phyloP scores from a whole-genome alignment of 2,888 invertebrate species.

The Tolmerus cingulatus region DNA sequence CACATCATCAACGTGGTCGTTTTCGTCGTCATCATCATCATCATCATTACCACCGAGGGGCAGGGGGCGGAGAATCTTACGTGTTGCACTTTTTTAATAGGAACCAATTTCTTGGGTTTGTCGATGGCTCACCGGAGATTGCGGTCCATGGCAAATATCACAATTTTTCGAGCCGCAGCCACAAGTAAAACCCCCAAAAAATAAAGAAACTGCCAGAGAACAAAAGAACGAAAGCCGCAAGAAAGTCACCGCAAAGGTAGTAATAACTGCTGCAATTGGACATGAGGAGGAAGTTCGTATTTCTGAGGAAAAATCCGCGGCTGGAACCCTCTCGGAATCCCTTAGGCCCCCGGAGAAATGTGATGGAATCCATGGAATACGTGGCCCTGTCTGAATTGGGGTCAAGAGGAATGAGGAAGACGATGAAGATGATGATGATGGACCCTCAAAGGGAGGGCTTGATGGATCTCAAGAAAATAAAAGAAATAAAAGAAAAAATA shows the following conservation, averaged over 20 bases:
- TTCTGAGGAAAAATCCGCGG: not conserved
- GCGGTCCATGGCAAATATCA: not conserved
- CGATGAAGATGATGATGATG: not conserved
- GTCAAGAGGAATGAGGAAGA: not conserved
- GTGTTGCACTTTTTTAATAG: not conserved
- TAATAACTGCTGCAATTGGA: not conserved
- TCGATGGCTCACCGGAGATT: not conserved
- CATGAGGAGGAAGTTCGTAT: not conserved
- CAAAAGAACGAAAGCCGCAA: not conserved
- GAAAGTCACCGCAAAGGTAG: not conserved
- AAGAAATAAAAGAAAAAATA: not conserved
- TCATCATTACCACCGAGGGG: not conserved
- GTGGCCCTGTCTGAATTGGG: not conserved
- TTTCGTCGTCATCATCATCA: not conserved
- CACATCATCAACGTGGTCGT: not conserved
- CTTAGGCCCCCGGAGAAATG: not conserved
- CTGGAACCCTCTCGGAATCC: not conserved
- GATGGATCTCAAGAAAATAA: not conserved
- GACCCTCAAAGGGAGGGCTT: not conserved
- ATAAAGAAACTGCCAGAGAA: not conserved
- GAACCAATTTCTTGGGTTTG: not conserved
- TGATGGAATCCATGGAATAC: not conserved
- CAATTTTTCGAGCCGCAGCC: not conserved
- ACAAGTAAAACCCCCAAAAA: not conserved
- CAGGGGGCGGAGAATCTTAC: not conserved